A percentile compares a stretch with the other conserved stretches of the same genome.
These are phyloP conservation scores for Drosophila seguyi DNA, from an alignment of 1,140 invertebrate species.

Conservation along the genomic window DNA sequence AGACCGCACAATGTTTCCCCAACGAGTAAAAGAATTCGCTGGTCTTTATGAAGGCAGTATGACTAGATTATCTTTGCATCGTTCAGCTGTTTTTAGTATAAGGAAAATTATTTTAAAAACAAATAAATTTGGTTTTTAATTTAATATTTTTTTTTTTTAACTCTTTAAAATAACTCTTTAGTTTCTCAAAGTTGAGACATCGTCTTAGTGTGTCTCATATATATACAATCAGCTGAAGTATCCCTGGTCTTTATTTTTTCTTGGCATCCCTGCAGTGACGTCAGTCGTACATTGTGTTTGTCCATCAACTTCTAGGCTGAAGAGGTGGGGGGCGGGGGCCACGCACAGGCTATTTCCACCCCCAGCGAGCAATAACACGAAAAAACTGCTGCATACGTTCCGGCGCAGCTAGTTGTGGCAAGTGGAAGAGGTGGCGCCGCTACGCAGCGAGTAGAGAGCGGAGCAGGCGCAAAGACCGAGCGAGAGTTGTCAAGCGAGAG, in stretches of 20 bases:
- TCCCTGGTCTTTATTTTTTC: conserved; percentile 12
- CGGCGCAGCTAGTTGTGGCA: conserved; percentile 26
- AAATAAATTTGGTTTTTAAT: too few relatives aligned
- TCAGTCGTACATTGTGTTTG: conserved; percentile 17
- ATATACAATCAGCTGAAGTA: too few relatives aligned
- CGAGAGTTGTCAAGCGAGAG: not conserved
- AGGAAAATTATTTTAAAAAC: too few relatives aligned
- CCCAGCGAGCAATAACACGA: conserved; percentile 36
- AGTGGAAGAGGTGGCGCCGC: conserved; percentile 25
- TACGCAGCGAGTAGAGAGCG: conserved; percentile 38
- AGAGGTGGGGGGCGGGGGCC: not conserved
- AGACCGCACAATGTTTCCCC: too few relatives aligned
- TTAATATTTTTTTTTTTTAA: too few relatives aligned
- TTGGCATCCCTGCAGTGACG: conserved; percentile 24
- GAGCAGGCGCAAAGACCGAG: conserved; percentile 39
- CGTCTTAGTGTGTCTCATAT: too few relatives aligned
- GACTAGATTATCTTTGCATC: too few relatives aligned
- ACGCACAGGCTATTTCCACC: conserved; percentile 57
- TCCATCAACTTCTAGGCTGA: not conserved
- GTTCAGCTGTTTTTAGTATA: too few relatives aligned
- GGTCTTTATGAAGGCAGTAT: too few relatives aligned
- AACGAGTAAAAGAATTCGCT: too few relatives aligned
- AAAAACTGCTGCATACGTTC: conserved; percentile 52
- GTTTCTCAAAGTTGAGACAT: too few relatives aligned
- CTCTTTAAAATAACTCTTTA: too few relatives aligned